Base-by-base conservation (phyloP, 2,113 vertebrate species). In the Salvelinus alpinus region DNA sequence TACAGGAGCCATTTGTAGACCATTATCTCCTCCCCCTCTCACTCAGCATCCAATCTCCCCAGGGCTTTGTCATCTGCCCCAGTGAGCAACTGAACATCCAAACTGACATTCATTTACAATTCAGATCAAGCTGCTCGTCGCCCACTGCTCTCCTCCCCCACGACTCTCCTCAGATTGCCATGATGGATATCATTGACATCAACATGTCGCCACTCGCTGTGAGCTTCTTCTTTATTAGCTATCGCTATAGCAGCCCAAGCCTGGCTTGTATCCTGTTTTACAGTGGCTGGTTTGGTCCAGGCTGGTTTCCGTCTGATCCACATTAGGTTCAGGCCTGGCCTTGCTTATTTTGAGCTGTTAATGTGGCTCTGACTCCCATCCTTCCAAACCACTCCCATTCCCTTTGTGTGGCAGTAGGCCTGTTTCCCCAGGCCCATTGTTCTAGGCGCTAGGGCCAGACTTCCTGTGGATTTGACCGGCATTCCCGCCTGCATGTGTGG, bases 391-490 rank as follows among this genome's bases (percentile, higher is more conserved):
- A 80, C 82, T 73, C 78, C 82, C 77, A 71, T 69, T 51, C 75
- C 74, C 76, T 87, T 85, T 87, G 81, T 87, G 75, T 78, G 44
- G 75, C 76, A 70, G 27, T 72, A 67, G 76, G 82, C 75, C 73
- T 60, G 62, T 82, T 86, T 82, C 75, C 85, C 79, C 70, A 20
- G 75, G 68, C 79, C 79, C 73, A 91, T 91, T 91, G 90, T 92
- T 88, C 64, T 64, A 74, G 24, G 48, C 47, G 70, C 12, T 16
- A 72, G 67, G 59, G 29, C 47, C 82, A 84, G 77, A 74, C 79
- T 90, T 92, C 91, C 91, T 90, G 87, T 81, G 83, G 79, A n/a
- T 65, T 80, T 77, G 75, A 59, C 76, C 70, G 82, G 77, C 75
- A 80, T 11, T 22, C 18, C n/a, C n/a, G 6, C n/a, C n/a, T 62